These are phyloP conservation scores for Tragelaphus buxtoni DNA, from an alignment of 2,113 vertebrate species.

Conservation along the genomic window DNA sequence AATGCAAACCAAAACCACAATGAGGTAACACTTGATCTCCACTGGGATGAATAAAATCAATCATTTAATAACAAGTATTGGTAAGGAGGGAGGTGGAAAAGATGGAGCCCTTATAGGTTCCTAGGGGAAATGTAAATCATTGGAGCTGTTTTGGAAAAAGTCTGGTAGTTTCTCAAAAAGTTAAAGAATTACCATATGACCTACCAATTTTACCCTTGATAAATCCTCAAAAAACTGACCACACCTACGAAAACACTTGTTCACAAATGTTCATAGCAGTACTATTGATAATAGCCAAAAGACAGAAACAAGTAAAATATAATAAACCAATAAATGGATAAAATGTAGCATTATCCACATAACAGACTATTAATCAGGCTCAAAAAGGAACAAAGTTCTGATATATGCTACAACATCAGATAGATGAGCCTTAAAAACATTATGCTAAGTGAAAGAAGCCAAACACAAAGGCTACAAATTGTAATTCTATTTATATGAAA, in stretches of 20 bases:
- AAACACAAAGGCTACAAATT: not conserved
- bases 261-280: not conserved
- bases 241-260: not conserved
- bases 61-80: not conserved
- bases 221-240: not conserved
- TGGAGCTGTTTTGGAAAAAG: not conserved
- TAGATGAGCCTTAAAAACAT: not conserved
- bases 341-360: not conserved
- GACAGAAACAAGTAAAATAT: not conserved
- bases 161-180: not conserved
- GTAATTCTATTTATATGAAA: not conserved
- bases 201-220: not conserved
- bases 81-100: not conserved
- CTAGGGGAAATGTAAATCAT: not conserved
- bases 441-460: not conserved
- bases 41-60: not conserved
- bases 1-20: not conserved
- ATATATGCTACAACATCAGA: not conserved
- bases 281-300: not conserved
- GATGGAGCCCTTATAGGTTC: not conserved
- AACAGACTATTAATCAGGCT: not conserved
- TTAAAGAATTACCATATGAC: not conserved
- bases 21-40: not conserved
- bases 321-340: not conserved
- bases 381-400: not conserved